Evolutionary conservation across 2,888 invertebrate species (phyloP).

Genomic region (Eilema caniola): DNA sequence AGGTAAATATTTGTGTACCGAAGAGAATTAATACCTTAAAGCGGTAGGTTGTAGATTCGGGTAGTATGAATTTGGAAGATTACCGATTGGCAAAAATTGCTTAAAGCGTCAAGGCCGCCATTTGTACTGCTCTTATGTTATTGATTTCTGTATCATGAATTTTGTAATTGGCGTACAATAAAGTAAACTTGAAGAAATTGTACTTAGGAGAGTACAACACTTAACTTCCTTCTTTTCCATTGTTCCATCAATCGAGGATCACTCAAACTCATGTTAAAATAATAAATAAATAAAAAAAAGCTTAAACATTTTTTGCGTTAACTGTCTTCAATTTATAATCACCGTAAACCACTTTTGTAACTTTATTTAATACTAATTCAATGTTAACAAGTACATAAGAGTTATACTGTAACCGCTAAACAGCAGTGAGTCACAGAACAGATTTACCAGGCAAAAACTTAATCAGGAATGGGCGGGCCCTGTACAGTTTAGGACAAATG

Average conservation of each 20-base stretch:
- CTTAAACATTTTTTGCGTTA: background rate
- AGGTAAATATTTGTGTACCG: background rate
- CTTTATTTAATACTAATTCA: conserved; percentile 10
- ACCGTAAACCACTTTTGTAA: background rate
- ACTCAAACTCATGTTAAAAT: too few species aligned
- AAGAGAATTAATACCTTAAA: background rate
- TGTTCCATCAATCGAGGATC: background rate
- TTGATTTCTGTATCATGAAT: too few species aligned
- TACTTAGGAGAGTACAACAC: background rate
- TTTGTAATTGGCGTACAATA: too few species aligned
- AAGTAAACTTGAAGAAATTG: too few species aligned
- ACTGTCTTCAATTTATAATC: background rate
- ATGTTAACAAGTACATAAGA: too few species aligned
- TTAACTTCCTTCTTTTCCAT: background rate
- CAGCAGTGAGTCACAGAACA: conserved; percentile 54
- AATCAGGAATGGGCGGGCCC: conserved; percentile 64
- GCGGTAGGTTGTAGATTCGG: background rate
- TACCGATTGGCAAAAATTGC: too few species aligned
- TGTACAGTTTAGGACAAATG: conserved; percentile 53
- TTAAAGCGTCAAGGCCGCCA: too few species aligned
- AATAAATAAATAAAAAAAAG: too few species aligned
- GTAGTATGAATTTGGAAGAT: background rate
- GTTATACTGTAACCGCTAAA: conserved; percentile 47
- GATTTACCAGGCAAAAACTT: conserved; percentile 62
- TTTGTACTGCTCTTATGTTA: too few species aligned